These are phyloP conservation scores for Centropus unirufus DNA, from an alignment of 2,113 vertebrate genomes.

Conservation along the genomic window DNA sequence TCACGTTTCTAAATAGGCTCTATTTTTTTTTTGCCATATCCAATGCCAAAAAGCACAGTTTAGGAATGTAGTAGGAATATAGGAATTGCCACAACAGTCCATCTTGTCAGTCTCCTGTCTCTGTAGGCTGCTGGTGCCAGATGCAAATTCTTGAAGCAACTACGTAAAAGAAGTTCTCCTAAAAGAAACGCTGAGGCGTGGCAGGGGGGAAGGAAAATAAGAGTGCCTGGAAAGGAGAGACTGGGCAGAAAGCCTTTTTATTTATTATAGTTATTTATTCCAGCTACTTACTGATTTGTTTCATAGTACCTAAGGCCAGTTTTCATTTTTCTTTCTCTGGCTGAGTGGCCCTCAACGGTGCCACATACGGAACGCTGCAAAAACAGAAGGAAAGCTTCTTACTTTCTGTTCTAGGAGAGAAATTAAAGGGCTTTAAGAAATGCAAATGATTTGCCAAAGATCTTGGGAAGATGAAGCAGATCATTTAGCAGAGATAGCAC, in stretches of 20 bases:
- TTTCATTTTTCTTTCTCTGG: background rate
- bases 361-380: background rate
- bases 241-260: background rate
- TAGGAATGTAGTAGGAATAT: slow-evolving; percentile 29
- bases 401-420: background rate
- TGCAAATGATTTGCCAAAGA: background rate
- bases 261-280: background rate
- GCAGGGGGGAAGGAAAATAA: slow-evolving; percentile 21
- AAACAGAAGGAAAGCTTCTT: background rate
- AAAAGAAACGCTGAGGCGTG: slow-evolving; percentile 23
- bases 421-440: background rate
- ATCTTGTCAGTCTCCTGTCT: slow-evolving; percentile 18
- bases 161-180: slow-evolving; percentile 42
- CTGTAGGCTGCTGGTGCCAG: background rate
- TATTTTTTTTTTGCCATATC: background rate
- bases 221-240: slow-evolving; percentile 2
- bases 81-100: slow-evolving; percentile 25
- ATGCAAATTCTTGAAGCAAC: slow-evolving; percentile 44
- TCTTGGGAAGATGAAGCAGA: background rate
- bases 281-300: background rate
- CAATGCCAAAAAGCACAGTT: slow-evolving; percentile 38
- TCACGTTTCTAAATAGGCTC: slow-evolving; percentile 54
- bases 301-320: background rate
- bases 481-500: background rate
- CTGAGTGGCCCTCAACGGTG: background rate